Evolutionary conservation across 1,140 invertebrate species (phyloP), one percentile per base, ranked within the genome.

Genomic region (Habropoda laboriosa): DNA sequence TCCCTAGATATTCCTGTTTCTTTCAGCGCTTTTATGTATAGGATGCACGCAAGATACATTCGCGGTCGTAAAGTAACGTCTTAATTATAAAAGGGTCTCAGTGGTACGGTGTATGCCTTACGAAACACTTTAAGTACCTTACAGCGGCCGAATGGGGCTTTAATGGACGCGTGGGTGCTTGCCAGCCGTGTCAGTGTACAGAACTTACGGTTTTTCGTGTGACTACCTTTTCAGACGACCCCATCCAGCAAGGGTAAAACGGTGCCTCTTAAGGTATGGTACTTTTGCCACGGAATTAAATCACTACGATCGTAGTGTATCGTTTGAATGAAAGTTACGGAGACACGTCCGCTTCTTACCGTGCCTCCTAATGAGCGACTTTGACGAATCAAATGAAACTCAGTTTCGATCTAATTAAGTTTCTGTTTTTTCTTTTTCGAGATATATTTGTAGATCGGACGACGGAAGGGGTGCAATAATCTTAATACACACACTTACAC

Each of bases 11-110:
- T 38, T 49, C 40, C 30, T 5, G 38, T 18, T 21, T 35, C 51
- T 47, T 67, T 76, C 55, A 67, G 2, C 21, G 38, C n/a, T 21
- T n/a, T n/a, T 24, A 18, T 6, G 21, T 49, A 77, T 24, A 60
- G 27, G 55, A 77, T 73, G 38, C 66, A 47, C 70, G 79, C 67
- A 55, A 80, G 55, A 68, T 72, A 79, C 64, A 73, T 77, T 64
- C 70, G 24, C 67, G 58, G 79, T 87, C 88, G 77, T 89, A 90
- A 91, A 91, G 85, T 88, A 87, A 90, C 87, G 85, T 91, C 90
- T 92, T 91, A 91, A 92, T 91, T 92, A 91, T 88, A 87, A 90
- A 89, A 89, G 85, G 79, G 80, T 83, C 87, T 83, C 74, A 78
- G 24, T 80, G 81, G 51, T 38, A 60, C 76, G 77, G 68, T 66